A percentile compares a stretch with the other conserved stretches of the same genome.
Conservation (phyloP, 2,888 invertebrate genomes). For the Drosophila heteroneura region DNA sequence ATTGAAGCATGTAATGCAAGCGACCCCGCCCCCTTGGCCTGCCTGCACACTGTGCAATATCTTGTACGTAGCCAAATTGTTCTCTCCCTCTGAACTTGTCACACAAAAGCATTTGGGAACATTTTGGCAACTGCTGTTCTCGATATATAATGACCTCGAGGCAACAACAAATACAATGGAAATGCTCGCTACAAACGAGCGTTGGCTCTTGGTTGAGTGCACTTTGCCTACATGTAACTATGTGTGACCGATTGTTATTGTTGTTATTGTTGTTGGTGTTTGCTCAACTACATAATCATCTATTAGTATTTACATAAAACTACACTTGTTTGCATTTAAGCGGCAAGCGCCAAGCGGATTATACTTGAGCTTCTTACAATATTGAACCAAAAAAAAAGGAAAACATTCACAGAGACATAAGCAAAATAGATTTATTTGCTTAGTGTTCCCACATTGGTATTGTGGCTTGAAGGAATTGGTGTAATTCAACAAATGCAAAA, state of each 20-base stretch:
- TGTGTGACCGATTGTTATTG: constrained; percentile 69
- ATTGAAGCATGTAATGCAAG: constrained; percentile 79
- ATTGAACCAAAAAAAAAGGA: constrained; percentile 2
- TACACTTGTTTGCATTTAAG: constrained; percentile 80
- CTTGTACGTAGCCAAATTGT: constrained; percentile 3
- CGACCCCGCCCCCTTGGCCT: constrained; percentile 34
- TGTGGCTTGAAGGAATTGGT: constrained; percentile 13
- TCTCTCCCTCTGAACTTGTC: constrained; percentile 56
- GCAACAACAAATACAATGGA: constrained; percentile 63
- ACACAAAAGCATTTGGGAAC: constrained; percentile 79
- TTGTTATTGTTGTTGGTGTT: constrained; percentile 60
- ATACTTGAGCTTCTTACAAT: constrained; percentile 30
- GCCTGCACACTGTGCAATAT: background rate
- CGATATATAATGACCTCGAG: constrained; percentile 82
- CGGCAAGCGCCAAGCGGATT: constrained; percentile 75
- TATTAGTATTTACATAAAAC: constrained; percentile 79
- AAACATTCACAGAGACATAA: constrained; percentile 1
- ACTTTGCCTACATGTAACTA: constrained; percentile 76
- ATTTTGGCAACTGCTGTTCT: constrained; percentile 81
- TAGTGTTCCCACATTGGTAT: background rate
- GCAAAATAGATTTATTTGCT: constrained; percentile 34
- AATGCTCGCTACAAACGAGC: constrained; percentile 53
- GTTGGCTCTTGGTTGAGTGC: constrained; percentile 72
- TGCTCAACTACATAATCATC: constrained; percentile 80
- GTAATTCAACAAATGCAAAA: constrained; percentile 27